A percentile compares a stretch with the other conserved stretches of the same genome.
Evolutionary conservation across 1,140 invertebrate genomes (phyloP).

Genomic region (Calliopsis andreniformis): DNA sequence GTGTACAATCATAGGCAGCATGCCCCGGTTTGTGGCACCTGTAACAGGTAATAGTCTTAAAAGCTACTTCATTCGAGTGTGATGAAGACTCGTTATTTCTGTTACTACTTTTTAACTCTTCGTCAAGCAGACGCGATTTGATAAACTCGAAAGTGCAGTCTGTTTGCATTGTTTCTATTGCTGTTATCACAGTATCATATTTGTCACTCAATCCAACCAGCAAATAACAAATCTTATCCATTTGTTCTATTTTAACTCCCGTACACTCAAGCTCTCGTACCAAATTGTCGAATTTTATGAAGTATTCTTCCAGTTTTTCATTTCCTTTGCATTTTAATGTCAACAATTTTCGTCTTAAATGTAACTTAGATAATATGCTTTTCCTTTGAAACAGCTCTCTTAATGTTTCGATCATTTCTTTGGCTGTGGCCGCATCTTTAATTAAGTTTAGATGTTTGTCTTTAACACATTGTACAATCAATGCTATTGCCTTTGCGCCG

Average conservation of each 20-base stretch:
- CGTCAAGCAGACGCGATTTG: no score
- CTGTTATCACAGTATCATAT: constrained; percentile 8
- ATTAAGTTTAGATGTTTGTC: neutral
- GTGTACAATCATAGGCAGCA: no score
- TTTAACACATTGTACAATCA: neutral
- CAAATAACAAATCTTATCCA: neutral
- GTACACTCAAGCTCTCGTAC: neutral
- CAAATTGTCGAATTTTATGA: constrained; percentile 12
- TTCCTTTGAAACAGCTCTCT: neutral
- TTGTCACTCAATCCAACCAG: neutral
- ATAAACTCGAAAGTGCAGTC: no score
- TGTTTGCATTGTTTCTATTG: constrained; percentile 12
- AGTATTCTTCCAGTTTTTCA: neutral
- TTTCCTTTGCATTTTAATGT: neutral
- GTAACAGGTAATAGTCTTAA: no score
- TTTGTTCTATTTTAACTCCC: neutral
- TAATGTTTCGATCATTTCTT: neutral
- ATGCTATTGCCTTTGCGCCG: neutral
- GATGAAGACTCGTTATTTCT: no score
- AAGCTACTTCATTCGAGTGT: no score
- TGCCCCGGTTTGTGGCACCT: no score
- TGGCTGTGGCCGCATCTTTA: neutral
- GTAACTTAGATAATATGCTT: neutral
- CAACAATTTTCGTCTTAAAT: neutral
- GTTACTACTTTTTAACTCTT: no score